Base-by-base conservation (phyloP, 2,797 vertebrate species). In the Petrocephalus sullivani region DNA sequence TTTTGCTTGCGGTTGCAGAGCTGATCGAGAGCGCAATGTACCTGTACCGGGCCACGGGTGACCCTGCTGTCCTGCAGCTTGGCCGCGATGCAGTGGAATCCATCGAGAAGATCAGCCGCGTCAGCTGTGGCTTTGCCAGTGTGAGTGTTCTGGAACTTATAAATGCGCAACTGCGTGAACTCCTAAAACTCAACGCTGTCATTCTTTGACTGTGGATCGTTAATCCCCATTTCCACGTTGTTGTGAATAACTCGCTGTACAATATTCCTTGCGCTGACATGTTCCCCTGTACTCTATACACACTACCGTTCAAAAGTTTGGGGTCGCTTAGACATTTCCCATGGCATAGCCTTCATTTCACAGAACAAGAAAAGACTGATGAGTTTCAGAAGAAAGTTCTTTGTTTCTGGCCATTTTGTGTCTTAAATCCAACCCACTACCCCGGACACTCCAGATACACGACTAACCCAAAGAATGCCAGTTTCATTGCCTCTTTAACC, bases 21-120 rank as follows among this genome's bases (percentile, higher is more conserved):
- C 92, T 99, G 88, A 97, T 99, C 1, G 98, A 99, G 92, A 99
- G 98, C 0, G 98, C 98, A 0, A 99, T 99, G 98, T 99, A 99
- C 91, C 95, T 99, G 92, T 99, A 98, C 92, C 97, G 96, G 61
- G 98, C 98, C 0, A 99, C 98, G 0, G 96, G 95, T 46, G 98
- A 99, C 91, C 97, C 98, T 90, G 97, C 94, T 0, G 97, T 98
- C 83, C 92, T 99, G 67, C 97, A 99, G 91, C 94, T 99, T 10
- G 98, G 98, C 57, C 96, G 97, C 60, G 97, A 99, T 0, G 98
- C 96, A 0, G 94, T 99, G 88, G 98, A 99, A 92, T 98, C 98
- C 58, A 98, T 99, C 0, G 98, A 99, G 92, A 97, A 93, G 91
- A 97, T 99, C 94, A 95, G 97, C 93, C 97, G 95, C 89, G 98